A percentile compares a stretch with the other conserved stretches of the same genome.
Evolutionary conservation across 2,888 invertebrate genomes (phyloP).

Genomic region (Ophraella communa): DNA sequence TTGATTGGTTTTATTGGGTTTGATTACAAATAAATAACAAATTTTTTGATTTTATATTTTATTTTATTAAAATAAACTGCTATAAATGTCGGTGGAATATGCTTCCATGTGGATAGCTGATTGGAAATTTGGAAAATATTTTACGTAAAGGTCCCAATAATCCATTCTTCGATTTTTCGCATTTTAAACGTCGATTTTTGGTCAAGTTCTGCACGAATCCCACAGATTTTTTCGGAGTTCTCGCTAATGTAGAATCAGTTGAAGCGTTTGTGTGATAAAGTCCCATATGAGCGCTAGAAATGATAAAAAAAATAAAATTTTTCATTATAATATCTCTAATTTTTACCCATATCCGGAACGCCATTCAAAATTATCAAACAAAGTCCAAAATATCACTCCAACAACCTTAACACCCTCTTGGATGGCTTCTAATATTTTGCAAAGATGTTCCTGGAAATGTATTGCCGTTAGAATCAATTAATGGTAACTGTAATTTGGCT

Average conservation of each 20-base stretch:
- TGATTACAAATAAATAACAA: not conserved
- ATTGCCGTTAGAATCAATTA: not conserved
- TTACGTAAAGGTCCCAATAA: too few species aligned
- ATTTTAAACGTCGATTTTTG: not conserved
- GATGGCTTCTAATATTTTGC: constrained; percentile 52
- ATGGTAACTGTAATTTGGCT: not conserved
- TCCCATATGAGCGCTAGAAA: not conserved
- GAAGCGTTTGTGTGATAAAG: not conserved
- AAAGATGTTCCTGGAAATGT: constrained; percentile 54
- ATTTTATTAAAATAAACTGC: too few species aligned
- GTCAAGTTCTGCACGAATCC: not conserved
- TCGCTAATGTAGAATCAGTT: not conserved
- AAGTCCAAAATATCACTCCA: constrained; percentile 57
- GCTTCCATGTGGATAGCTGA: not conserved
- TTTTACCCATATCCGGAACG: constrained; percentile 42
- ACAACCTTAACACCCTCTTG: constrained; percentile 50
- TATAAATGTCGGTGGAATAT: too few species aligned
- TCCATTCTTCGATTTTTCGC: not conserved
- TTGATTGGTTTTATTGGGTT: too few species aligned
- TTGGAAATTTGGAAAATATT: not conserved
- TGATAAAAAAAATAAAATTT: not conserved
- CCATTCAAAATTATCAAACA: constrained; percentile 61
- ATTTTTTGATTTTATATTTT: too few species aligned
- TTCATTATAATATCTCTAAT: not conserved
- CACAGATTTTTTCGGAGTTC: not conserved